Percentiles rank a stretch among this genome's conserved stretches.
Conservation (phyloP, 2,797 vertebrate species). For the Avahi laniger region DNA sequence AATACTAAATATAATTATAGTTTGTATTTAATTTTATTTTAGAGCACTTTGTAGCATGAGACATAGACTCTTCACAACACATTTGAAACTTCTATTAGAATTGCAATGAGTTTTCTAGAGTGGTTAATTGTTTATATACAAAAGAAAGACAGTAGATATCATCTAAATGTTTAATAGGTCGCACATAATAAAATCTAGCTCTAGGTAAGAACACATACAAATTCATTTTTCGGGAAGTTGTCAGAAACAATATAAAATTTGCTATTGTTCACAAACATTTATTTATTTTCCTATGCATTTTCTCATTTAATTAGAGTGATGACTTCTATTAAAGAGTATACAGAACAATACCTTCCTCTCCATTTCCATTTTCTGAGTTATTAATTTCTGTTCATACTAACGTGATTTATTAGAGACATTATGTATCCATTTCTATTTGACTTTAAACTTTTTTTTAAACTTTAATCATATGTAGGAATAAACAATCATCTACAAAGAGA, state of each 20-base stretch:
- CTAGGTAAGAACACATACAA: background rate
- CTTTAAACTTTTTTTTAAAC: slow-evolving; percentile 24
- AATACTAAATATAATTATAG: background rate
- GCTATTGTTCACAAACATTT: background rate
- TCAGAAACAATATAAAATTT: background rate
- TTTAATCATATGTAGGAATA: background rate
- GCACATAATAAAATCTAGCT: background rate
- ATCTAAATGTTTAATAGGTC: background rate
- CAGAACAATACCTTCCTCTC: background rate
- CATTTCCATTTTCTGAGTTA: background rate
- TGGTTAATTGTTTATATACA: background rate
- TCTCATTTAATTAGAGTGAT: background rate
- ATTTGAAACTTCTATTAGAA: background rate
- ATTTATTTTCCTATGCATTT: background rate
- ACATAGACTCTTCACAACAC: background rate
- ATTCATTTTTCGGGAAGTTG: background rate
- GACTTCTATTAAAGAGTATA: background rate
- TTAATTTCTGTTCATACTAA: background rate
- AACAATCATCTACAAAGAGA: background rate
- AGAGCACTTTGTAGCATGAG: background rate
- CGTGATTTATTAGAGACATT: background rate
- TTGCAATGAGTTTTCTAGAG: background rate
- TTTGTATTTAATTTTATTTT: slow-evolving; percentile 11
- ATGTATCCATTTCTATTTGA: background rate
- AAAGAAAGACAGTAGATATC: background rate